Percentiles rank a stretch among this genome's conserved stretches.
phyloP scores from a whole-genome alignment of 2,113 vertebrate species.

The Gnathonemus longibarbis region DNA sequence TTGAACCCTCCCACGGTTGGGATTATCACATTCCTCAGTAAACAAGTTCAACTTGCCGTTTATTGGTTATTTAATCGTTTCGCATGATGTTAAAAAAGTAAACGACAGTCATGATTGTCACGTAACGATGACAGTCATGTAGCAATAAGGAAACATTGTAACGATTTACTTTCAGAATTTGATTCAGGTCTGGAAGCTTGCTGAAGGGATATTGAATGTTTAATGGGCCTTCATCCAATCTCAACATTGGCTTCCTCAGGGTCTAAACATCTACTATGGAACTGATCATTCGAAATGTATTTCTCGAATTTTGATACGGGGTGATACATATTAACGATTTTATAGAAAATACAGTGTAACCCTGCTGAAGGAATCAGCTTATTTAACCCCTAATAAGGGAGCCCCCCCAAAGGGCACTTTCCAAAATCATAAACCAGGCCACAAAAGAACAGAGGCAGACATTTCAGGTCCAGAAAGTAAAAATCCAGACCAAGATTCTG shows the following conservation, averaged over 20 bases:
- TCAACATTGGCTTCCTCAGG: background rate
- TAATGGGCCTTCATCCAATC: background rate
- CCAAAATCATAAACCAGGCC: background rate
- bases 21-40: background rate
- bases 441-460: background rate
- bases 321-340: background rate
- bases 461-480: no score
- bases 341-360: no score
- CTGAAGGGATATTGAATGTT: background rate
- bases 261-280: background rate
- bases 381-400: background rate
- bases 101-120: background rate
- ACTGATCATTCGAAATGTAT: background rate
- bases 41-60: background rate
- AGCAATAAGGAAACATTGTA: background rate
- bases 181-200: background rate
- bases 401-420: background rate
- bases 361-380: background rate
- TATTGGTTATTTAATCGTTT: background rate
- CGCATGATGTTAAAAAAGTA: background rate
- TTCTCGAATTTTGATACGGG: background rate
- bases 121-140: background rate
- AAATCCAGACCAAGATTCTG: no score
- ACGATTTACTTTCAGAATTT: background rate
- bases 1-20: background rate